These are phyloP conservation scores for Ochropleura plecta DNA, from an alignment of 2,888 invertebrate species.

Conservation along the genomic window DNA sequence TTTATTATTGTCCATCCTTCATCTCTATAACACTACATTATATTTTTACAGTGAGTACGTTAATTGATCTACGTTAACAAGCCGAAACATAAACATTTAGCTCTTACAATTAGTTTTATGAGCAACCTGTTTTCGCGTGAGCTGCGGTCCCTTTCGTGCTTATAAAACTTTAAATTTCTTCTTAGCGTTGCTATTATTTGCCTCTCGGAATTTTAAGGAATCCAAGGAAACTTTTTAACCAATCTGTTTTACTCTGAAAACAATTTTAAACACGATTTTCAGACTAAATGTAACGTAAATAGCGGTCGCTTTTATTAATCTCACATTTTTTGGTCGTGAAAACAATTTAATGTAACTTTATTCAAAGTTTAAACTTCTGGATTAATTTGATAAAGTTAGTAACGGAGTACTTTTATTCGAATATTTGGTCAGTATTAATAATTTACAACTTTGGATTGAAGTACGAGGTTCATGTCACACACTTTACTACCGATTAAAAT, in stretches of 20 bases:
- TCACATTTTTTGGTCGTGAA: constrained; percentile 19
- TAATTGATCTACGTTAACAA: constrained; percentile 1
- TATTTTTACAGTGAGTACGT: constrained; percentile 13
- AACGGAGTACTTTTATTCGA: neutral
- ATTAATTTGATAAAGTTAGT: constrained; percentile 24
- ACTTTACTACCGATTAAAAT: too few species aligned
- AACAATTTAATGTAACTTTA: constrained; percentile 35
- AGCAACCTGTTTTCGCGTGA: neutral
- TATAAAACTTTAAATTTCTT: constrained; percentile 43
- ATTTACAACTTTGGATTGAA: too few species aligned
- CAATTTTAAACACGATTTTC: constrained; percentile 36
- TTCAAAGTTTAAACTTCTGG: constrained; percentile 17
- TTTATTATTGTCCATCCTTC: neutral
- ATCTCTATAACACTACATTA: constrained; percentile 6
- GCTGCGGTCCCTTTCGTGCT: neutral
- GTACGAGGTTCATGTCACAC: too few species aligned
- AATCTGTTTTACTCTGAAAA: constrained; percentile 41
- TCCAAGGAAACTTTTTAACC: constrained; percentile 52
- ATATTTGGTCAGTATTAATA: too few species aligned
- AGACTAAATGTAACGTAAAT: constrained; percentile 36
- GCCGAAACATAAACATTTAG: constrained; percentile 11
- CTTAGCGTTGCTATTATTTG: constrained; percentile 30
- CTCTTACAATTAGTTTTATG: constrained; percentile 5
- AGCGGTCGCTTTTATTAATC: constrained; percentile 23
- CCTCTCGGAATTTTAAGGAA: constrained; percentile 32